These are phyloP conservation scores for Prorops nasuta DNA, from an alignment of 1,140 invertebrate species.

Conservation along the genomic window DNA sequence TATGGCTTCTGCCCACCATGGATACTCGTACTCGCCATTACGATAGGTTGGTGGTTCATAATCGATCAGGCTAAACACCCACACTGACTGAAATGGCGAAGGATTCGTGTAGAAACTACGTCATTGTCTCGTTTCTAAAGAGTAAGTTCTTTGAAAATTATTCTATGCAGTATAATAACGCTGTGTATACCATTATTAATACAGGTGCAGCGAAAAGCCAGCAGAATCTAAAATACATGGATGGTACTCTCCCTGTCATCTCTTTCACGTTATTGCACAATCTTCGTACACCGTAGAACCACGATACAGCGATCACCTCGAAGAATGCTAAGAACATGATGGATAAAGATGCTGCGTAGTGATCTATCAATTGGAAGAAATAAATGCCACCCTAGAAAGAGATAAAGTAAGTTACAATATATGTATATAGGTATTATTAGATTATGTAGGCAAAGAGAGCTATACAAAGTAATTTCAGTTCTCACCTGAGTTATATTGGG, in stretches of 20 bases:
- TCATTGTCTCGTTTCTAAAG: not conserved
- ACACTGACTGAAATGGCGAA: conserved; percentile 64
- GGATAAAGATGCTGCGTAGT: conserved; percentile 86
- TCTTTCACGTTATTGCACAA: conserved; percentile 80
- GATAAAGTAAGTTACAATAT: conserved; percentile 6
- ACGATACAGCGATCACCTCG: conserved; percentile 85
- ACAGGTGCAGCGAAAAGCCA: conserved; percentile 81
- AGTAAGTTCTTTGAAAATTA: not conserved
- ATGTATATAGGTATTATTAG: not conserved
- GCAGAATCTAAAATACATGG: conserved; percentile 79
- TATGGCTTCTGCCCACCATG: conserved; percentile 78
- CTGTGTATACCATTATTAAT: conserved; percentile 75
- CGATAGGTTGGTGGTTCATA: conserved; percentile 80
- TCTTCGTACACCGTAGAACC: conserved; percentile 86
- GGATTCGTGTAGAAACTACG: not conserved
- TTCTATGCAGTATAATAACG: not conserved
- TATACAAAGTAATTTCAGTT: not conserved
- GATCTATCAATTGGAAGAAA: conserved; percentile 89
- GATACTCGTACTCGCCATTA: conserved; percentile 75
- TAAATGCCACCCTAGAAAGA: conserved; percentile 81
- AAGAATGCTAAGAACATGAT: conserved; percentile 91
- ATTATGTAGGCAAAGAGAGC: not conserved
- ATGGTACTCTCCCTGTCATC: conserved; percentile 81
- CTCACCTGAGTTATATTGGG: conserved; percentile 79
- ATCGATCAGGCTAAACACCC: conserved; percentile 84